Base-by-base conservation (phyloP, 1,140 invertebrate species). In the Drosophila grimshawi region DNA sequence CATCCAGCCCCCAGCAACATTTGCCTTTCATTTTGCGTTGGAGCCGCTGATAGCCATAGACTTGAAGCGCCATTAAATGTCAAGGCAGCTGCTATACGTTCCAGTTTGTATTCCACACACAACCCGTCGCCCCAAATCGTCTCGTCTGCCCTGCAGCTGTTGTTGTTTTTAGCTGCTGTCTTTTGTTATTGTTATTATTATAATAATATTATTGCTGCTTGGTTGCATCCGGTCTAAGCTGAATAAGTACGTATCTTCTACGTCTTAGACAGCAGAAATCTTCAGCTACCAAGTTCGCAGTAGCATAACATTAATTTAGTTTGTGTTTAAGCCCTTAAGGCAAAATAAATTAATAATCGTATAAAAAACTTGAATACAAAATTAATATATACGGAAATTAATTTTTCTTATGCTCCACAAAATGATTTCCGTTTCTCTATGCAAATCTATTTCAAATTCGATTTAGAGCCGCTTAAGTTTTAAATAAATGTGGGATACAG, bases 151-250 rank as follows among this genome's bases (percentile, higher is more conserved):
- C 76, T 57, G 71, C 80, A 80, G 80, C 72, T 76, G 53, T 83
- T 78, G 64, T 62, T 70, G 60, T 56, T 46, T 41, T 55, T 61
- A 60, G 39, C 55, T 60, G 37, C 0, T 48, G 35, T 51, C 7
- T 35, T 57, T 59, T 75, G 59, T 61, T 61, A 49, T 79, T 76
- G 63, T 67, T 72, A 63, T 55, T 70, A 67, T 52, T 76, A 61
- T 73, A 77, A 78, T 80, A 78, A 65, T 80, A 80, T 88, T 88
- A 88, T 68, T 80, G 57, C 85, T 71, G 80, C 77, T 51, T 80
- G 83, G 46, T 68, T 86, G 82, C 49, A 45, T 76, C 63, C 74
- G 77, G 72, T 76, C 67, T 77, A 64, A 59, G 33, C 32, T 8
- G 41, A 32, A 46, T 5, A 60, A 52, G 53, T 19, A 19, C 19